These are phyloP conservation scores for Agrilus biguttatus DNA, from an alignment of 2,888 invertebrate species.

Conservation along the genomic window DNA sequence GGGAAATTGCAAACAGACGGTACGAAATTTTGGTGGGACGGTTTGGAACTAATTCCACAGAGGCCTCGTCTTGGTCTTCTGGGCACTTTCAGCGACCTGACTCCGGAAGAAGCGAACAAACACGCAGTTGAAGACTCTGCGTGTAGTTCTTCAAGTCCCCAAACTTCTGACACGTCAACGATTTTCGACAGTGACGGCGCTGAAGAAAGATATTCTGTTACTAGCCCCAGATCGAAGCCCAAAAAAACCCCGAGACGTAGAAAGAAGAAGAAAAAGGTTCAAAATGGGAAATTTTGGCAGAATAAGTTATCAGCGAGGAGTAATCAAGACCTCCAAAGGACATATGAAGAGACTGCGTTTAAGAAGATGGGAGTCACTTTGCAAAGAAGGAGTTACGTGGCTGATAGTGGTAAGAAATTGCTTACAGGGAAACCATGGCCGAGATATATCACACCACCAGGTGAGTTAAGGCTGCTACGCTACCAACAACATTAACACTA, in stretches of 20 bases:
- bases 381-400: constrained; percentile 29
- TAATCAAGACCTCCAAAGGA: constrained; percentile 78
- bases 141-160: constrained; percentile 5
- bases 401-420: constrained; percentile 3
- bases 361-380: constrained; percentile 50
- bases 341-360: constrained; percentile 65
- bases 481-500: constrained; percentile 3
- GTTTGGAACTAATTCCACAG: constrained; percentile 48
- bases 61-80: constrained; percentile 48
- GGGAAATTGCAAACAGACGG: constrained; percentile 20
- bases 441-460: constrained; percentile 22
- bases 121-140: constrained; percentile 5
- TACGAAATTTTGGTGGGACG: constrained; percentile 59
- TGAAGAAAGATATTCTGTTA: constrained; percentile 17
- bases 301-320: constrained; percentile 62
- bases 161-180: constrained; percentile 8
- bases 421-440: constrained; percentile 26
- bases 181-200: constrained; percentile 15
- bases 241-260: constrained; percentile 1
- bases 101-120: not conserved
- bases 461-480: constrained; percentile 9
- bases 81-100: constrained; percentile 23
- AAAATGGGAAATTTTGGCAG: constrained; percentile 54
- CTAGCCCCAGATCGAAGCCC: not conserved
- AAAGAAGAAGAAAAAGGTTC: constrained; percentile 6